Conservation (phyloP, 2,797 vertebrate species). For the Arctocebus calabarensis region DNA sequence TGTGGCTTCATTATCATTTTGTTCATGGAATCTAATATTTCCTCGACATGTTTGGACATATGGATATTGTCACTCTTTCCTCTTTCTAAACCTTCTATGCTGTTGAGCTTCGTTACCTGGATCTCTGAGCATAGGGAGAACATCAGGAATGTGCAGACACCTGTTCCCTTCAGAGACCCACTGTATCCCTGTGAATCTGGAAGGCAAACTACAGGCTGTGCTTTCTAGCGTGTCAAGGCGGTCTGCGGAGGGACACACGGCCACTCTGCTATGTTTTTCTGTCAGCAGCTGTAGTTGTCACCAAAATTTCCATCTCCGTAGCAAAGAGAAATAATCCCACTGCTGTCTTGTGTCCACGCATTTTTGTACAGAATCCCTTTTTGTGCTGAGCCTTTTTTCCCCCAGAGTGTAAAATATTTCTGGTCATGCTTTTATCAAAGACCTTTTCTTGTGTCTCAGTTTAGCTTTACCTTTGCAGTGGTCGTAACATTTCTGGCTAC, state of each 20-base stretch:
- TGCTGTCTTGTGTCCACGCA: not conserved
- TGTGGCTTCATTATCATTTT: no score
- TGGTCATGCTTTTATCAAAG: conserved; percentile 25
- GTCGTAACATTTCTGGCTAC: conserved; percentile 33
- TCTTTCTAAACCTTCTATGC: not conserved
- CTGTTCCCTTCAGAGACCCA: not conserved
- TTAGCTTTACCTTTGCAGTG: not conserved
- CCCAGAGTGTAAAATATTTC: conserved; percentile 1
- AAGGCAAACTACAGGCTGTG: not conserved
- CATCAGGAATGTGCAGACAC: not conserved
- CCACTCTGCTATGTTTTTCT: conserved; percentile 23
- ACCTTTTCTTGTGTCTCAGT: not conserved
- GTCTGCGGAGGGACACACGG: not conserved
- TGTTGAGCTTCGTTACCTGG: not conserved
- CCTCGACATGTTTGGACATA: not conserved
- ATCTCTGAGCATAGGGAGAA: not conserved
- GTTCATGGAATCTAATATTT: no score
- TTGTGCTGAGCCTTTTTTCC: not conserved
- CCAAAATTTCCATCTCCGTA: conserved; percentile 5
- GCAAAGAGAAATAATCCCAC: conserved; percentile 11
- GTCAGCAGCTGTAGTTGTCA: not conserved
- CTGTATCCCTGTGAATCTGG: not conserved
- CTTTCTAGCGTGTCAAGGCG: not conserved
- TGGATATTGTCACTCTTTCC: not conserved
- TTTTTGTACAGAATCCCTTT: conserved; percentile 30